Conservation (phyloP, 2,797 vertebrate genomes). For the Parambassis ranga region DNA sequence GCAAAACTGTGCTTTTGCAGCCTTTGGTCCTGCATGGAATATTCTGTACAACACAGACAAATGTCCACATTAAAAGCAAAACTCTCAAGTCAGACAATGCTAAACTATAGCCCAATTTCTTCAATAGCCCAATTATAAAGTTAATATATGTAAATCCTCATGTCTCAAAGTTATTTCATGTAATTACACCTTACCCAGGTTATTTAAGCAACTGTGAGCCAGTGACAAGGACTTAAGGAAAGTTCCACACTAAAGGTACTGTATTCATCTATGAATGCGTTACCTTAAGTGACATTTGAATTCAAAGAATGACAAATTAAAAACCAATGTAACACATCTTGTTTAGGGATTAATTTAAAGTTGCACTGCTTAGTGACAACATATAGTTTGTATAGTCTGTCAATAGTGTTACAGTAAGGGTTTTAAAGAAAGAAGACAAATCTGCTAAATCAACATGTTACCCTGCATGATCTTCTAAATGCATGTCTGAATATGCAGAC, state of each 20-base stretch:
- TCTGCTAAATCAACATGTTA: slow-evolving; percentile 6
- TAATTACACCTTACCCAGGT: not conserved
- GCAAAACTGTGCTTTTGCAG: slow-evolving; percentile 92
- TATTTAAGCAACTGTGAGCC: not conserved
- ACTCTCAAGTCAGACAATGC: not conserved
- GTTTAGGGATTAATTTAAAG: not conserved
- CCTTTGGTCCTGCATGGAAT: slow-evolving; percentile 87
- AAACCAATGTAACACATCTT: not conserved
- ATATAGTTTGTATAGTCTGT: not conserved
- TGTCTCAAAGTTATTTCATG: no score
- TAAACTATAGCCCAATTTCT: slow-evolving; percentile 1
- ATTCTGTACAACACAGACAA: slow-evolving; percentile 75
- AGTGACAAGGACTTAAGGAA: not conserved
- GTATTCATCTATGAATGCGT: not conserved
- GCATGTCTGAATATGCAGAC: slow-evolving; percentile 16
- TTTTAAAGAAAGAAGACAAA: slow-evolving; percentile 5
- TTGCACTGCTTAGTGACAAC: not conserved
- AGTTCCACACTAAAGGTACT: not conserved
- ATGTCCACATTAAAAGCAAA: slow-evolving; percentile 55
- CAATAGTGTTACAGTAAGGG: not conserved
- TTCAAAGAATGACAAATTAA: not conserved
- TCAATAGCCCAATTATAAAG: no score
- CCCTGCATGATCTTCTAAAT: not conserved
- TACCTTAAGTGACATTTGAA: not conserved
- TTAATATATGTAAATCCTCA: no score